Evolutionary conservation across 2,113 vertebrate species (phyloP).

Genomic region (Dipodomys spectabilis): DNA sequence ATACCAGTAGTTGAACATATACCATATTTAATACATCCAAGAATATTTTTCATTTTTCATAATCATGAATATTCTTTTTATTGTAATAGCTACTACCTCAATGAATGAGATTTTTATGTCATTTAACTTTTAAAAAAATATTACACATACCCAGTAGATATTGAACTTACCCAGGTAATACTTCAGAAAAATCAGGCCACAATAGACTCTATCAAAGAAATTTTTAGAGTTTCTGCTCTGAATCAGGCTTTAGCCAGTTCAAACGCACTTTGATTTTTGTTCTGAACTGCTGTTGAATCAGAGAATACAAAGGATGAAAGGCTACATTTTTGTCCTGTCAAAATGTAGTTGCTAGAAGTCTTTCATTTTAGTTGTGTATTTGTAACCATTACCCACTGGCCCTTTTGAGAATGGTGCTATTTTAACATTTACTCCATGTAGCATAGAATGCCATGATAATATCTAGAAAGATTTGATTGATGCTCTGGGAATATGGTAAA

Average conservation of each 20-base stretch:
- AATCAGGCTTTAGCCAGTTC: slow-evolving; percentile 52
- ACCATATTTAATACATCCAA: not conserved
- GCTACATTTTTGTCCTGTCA: not conserved
- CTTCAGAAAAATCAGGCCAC: not conserved
- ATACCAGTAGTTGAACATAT: not conserved
- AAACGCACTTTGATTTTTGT: slow-evolving; percentile 56
- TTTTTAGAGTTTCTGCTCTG: slow-evolving; percentile 46
- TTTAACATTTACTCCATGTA: not conserved
- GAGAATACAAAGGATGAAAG: slow-evolving; percentile 29
- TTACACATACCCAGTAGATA: not conserved
- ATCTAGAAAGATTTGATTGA: slow-evolving; percentile 6
- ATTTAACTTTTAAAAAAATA: slow-evolving; percentile 44
- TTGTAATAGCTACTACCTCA: not conserved
- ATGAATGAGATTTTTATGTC: not conserved
- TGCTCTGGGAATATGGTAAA: not conserved
- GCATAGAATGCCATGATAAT: not conserved
- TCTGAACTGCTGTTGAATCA: slow-evolving; percentile 50
- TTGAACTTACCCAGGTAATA: slow-evolving; percentile 41
- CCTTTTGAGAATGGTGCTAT: slow-evolving; percentile 35
- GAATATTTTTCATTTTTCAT: slow-evolving; percentile 24
- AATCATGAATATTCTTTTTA: not conserved
- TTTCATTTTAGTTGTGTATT: not conserved
- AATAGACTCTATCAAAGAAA: slow-evolving; percentile 13
- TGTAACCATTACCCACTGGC: not conserved
- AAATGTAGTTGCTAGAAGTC: slow-evolving; percentile 29